These are phyloP conservation scores for Maniola jurtina DNA, from an alignment of 1,140 invertebrate genomes.

Conservation along the genomic window DNA sequence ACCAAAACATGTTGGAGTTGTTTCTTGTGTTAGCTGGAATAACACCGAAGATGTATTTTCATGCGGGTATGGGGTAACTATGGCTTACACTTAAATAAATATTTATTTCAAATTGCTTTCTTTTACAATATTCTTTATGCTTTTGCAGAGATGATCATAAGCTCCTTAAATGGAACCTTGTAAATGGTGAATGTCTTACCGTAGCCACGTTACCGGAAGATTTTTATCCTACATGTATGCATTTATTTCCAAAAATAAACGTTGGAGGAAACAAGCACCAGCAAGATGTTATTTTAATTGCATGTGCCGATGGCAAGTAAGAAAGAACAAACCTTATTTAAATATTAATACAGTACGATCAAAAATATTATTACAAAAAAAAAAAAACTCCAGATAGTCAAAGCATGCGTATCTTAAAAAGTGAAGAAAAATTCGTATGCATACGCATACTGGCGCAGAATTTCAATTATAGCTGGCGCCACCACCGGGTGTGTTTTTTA, in stretches of 20 bases:
- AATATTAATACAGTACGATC: too few species aligned
- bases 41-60: constrained; percentile 95
- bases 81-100: neutral
- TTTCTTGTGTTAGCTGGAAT: constrained; percentile 94
- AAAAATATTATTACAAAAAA: too few species aligned
- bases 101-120: neutral
- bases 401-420: too few species aligned
- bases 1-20: constrained; percentile 85
- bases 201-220: constrained; percentile 89
- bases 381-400: too few species aligned
- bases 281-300: constrained; percentile 91
- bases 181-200: constrained; percentile 86
- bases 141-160: constrained; percentile 91
- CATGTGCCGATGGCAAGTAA: constrained; percentile 91
- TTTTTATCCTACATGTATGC: constrained; percentile 92
- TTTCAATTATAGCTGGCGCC: too few species aligned
- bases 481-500: too few species aligned
- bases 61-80: constrained; percentile 81
- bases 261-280: constrained; percentile 82
- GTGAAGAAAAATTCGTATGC: too few species aligned
- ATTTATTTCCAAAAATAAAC: constrained; percentile 84
- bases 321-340: constrained; percentile 7
- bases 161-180: constrained; percentile 92
- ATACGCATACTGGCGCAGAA: too few species aligned
- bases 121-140: constrained; percentile 6